Conservation (phyloP, 2,888 invertebrate species). For the Parasteatoda lunata region DNA sequence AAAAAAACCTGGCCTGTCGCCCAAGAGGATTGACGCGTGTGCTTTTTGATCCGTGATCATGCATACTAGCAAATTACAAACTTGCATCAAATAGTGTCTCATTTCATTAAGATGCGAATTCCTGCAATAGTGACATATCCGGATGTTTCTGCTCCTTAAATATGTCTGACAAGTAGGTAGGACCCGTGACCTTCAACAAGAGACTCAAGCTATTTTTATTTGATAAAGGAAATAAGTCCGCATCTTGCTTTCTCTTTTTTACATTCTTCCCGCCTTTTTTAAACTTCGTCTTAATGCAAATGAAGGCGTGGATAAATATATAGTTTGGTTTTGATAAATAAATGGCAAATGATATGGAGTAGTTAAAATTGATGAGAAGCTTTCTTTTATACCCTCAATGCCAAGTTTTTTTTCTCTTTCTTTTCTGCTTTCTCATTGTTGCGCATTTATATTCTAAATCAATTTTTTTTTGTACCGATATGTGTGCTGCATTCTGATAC, state of each 20-base stretch:
- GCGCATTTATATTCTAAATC: no score
- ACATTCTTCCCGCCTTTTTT: no score
- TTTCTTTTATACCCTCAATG: no score
- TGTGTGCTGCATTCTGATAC: no score
- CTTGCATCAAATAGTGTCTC: slow-evolving; percentile 38
- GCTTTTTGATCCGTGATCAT: slow-evolving; percentile 27
- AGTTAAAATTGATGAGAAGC: no score
- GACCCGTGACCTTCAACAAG: slow-evolving; percentile 37
- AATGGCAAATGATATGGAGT: no score
- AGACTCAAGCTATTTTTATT: slow-evolving; percentile 2
- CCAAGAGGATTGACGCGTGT: slow-evolving; percentile 47
- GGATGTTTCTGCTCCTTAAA: slow-evolving; percentile 43
- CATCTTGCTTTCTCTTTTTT: background rate
- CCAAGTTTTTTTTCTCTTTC: no score
- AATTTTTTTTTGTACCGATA: no score
- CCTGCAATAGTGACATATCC: slow-evolving; percentile 42
- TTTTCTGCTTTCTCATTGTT: no score
- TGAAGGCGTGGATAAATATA: background rate
- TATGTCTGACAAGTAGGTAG: slow-evolving; percentile 28
- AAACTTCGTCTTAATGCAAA: background rate
- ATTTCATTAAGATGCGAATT: slow-evolving; percentile 46
- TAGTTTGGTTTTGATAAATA: no score
- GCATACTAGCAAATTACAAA: slow-evolving; percentile 48
- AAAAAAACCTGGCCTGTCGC: slow-evolving; percentile 59
- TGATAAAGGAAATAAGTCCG: background rate